A percentile compares a stretch with the other conserved stretches of the same genome.
Conservation (phyloP, 1,140 invertebrate genomes). For the Cydia strobilella region DNA sequence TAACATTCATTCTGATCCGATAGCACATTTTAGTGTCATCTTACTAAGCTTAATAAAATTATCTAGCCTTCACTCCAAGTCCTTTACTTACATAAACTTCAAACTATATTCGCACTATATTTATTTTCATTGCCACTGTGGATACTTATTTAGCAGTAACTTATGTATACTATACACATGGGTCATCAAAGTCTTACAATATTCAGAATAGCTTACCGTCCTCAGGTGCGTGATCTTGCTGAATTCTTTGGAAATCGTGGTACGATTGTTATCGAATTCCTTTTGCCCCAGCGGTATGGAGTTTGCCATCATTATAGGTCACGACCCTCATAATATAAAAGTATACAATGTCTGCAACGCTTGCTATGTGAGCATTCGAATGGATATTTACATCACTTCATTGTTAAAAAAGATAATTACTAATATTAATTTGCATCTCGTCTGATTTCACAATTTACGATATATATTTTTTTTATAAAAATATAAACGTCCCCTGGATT, state of each 20-base stretch:
- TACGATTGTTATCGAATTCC: conserved; percentile 28
- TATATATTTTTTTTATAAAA: too few species aligned
- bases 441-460: not conserved
- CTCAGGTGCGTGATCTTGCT: conserved; percentile 17
- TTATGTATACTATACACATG: not conserved
- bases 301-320: conserved; percentile 32
- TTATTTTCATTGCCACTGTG: too few species aligned
- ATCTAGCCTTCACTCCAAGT: too few species aligned
- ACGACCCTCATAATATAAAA: conserved; percentile 27
- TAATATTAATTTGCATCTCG: not conserved
- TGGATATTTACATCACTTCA: not conserved
- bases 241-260: conserved; percentile 28
- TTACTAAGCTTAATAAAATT: too few species aligned
- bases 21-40: too few species aligned
- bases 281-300: conserved; percentile 13
- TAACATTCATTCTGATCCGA: too few species aligned
- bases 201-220: not conserved
- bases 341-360: conserved; percentile 11
- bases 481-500: too few species aligned
- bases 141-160: not conserved
- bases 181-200: not conserved
- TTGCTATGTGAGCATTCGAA: not conserved
- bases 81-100: too few species aligned
- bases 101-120: too few species aligned
- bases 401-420: not conserved